These are phyloP conservation scores for Ruditapes philippinarum DNA, from an alignment of 1,140 invertebrate species.

Conservation along the genomic window DNA sequence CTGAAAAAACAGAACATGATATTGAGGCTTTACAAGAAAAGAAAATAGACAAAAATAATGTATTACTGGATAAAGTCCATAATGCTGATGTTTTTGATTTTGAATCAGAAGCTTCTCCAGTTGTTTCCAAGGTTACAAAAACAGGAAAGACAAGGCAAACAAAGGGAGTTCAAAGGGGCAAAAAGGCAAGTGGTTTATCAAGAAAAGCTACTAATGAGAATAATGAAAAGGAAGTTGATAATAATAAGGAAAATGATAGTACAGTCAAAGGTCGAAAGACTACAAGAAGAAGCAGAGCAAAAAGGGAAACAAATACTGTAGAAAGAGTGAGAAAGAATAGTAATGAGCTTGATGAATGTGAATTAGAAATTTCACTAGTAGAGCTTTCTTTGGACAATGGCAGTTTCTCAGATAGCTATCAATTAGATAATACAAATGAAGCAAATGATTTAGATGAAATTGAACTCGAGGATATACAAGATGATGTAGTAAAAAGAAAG, in stretches of 20 bases:
- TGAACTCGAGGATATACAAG: not conserved
- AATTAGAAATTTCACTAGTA: slow-evolving; percentile 17
- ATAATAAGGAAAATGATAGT: slow-evolving; percentile 40
- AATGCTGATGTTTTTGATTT: slow-evolving; percentile 46
- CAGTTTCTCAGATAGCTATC: not conserved
- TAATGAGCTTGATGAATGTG: not conserved
- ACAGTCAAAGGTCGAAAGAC: not conserved
- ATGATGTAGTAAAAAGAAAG: not conserved
- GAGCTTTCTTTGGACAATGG: not conserved
- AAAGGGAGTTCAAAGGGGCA: slow-evolving; percentile 18
- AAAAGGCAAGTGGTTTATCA: not conserved
- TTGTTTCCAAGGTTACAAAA: slow-evolving; percentile 21
- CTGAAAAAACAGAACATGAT: not conserved
- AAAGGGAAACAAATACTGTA: not conserved
- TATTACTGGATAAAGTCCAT: not conserved
- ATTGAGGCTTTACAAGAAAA: not conserved
- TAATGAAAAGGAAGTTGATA: not conserved
- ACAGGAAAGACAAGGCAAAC: not conserved
- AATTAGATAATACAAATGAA: not conserved
- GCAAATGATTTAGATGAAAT: not conserved
- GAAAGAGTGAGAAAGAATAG: slow-evolving; percentile 1
- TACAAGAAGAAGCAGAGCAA: not conserved
- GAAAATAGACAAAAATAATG: not conserved
- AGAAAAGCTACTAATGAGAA: not conserved
- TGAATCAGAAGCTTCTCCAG: slow-evolving; percentile 42